Conservation (phyloP, 2,888 invertebrate genomes). For the Stenoptilia bipunctidactyla region DNA sequence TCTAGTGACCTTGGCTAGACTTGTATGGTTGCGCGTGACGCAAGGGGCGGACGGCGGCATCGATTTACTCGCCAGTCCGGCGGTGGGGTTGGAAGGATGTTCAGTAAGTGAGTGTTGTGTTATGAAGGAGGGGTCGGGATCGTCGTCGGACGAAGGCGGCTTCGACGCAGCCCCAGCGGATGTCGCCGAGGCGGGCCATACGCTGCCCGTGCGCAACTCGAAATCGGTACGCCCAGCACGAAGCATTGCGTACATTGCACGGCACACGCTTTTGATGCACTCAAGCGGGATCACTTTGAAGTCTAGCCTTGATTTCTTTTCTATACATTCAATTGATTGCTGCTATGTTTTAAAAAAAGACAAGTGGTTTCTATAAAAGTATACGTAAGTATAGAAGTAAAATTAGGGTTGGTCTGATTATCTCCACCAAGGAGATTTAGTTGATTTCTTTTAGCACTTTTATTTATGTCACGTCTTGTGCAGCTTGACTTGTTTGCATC, state of each 20-base stretch:
- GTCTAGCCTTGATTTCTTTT: too few species aligned
- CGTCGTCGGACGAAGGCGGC: conserved; percentile 67
- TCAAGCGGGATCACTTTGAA: too few species aligned
- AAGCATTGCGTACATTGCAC: conserved; percentile 29
- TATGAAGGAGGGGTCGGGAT: conserved; percentile 63
- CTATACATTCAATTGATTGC: too few species aligned
- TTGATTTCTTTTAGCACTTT: too few species aligned
- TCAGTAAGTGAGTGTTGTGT: conserved; percentile 41
- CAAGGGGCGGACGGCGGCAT: conserved; percentile 41
- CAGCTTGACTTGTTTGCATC: background rate
- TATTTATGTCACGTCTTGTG: background rate
- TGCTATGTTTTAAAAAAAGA: too few species aligned
- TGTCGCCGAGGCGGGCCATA: conserved; percentile 55
- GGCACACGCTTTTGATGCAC: conserved; percentile 9
- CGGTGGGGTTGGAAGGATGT: conserved; percentile 6
- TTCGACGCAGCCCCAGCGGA: conserved; percentile 53
- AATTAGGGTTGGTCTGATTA: too few species aligned
- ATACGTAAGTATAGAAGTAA: too few species aligned
- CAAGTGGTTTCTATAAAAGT: too few species aligned
- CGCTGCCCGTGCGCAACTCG: conserved; percentile 68
- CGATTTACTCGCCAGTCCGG: conserved; percentile 31
- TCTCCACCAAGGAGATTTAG: too few species aligned
- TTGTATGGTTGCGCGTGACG: conserved; percentile 34
- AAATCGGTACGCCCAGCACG: conserved; percentile 48
- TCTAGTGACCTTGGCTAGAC: conserved; percentile 38